Base-by-base conservation (phyloP, 1,140 invertebrate genomes). In the Drosophila dunni region DNA sequence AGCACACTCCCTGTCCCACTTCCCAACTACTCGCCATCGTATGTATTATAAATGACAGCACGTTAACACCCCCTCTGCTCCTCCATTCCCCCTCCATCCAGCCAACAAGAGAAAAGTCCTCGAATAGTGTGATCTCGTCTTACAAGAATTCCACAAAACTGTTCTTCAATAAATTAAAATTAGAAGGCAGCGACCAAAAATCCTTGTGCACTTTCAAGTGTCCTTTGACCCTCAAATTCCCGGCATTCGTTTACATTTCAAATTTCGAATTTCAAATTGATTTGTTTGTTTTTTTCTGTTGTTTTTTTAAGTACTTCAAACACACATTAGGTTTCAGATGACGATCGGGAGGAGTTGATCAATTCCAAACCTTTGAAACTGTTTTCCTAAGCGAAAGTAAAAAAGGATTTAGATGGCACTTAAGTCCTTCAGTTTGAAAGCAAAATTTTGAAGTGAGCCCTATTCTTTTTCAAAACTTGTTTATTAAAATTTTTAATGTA, bases 1-100 rank as follows among this genome's bases (percentile, higher is more conserved):
- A 33, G 44, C 40, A 48, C 40, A 24, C 62, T 24, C 53, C 51
- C 56, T 69, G 38, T 61, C 36, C 44, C 2, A 10, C 15, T 4
- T 40, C 1, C 17, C 15, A 15, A 9, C 7, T 10, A 17, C 13
- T 56, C 17, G 10, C 13, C 7, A 46, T 46, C 15, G 34, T 40
- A 79, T 65, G 67, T 68, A 85, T 90, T 78, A 90, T 90, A 73
- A 90, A 90, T 90, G 80, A 81, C 79, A 69, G 78, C 79, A 73
- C 80, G 86, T 90, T 90, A 90, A 90, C 86, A 90, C 86, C 88
- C 86, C 66, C 24, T 33, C 24, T 29, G 3, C 24, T 29, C 24
- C 24, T 29, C 24, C 3, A 29, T 6, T 29, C 24, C 3, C 24
- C 6, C 3, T 29, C 24, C 6, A 29, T 29, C 4, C 24, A 5